Evolutionary conservation across 2,888 invertebrate genomes (phyloP).

Genomic region (Stenodera caucasica): DNA sequence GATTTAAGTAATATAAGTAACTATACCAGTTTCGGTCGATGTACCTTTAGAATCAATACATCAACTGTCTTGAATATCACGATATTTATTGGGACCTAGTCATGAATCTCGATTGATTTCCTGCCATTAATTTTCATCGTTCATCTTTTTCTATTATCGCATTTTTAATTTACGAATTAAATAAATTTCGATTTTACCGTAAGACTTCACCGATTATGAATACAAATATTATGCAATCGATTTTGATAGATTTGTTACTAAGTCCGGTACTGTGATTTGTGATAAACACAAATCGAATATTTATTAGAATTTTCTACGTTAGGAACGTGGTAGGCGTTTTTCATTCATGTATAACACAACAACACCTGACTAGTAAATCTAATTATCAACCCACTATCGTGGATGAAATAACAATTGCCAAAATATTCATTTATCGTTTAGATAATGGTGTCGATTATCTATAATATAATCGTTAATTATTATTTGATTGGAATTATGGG

Average conservation of each 20-base stretch:
- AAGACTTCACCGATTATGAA: slow-evolving; percentile 16
- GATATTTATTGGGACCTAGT: background rate
- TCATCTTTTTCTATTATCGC: background rate
- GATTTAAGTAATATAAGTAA: background rate
- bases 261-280: slow-evolving; percentile 24
- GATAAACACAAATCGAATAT: slow-evolving; percentile 28
- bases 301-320: slow-evolving; percentile 23
- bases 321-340: slow-evolving; percentile 22
- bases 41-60: background rate
- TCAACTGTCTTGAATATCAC: background rate
- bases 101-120: background rate
- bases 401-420: slow-evolving; percentile 14
- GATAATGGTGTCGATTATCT: no score
- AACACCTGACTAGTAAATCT: slow-evolving; percentile 23
- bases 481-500: slow-evolving; percentile 8
- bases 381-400: slow-evolving; percentile 19
- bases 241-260: slow-evolving; percentile 13
- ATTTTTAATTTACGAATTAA: no score
- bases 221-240: slow-evolving; percentile 27
- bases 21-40: background rate
- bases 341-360: slow-evolving; percentile 22
- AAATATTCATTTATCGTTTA: no score
- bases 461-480: no score
- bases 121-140: background rate
- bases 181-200: slow-evolving; percentile 18